Evolutionary conservation across 2,113 vertebrate species (phyloP), one percentile per base, ranked within the genome.

Genomic region (Calidris pygmaea): DNA sequence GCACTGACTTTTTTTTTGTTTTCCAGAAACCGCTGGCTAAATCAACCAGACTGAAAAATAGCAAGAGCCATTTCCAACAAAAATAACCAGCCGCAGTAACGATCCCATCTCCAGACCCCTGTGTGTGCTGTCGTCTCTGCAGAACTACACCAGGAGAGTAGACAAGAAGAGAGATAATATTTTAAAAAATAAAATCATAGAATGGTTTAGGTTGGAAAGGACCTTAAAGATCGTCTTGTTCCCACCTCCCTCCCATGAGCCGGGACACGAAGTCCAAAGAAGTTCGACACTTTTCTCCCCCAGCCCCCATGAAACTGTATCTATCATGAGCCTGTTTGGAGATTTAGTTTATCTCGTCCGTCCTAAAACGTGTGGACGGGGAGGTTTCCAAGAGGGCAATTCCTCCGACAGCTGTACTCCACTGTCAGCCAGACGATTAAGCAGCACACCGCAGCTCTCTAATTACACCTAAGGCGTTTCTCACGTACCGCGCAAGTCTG

Each of bases 111-210:
- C 27, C 15, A 35, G 26, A 12, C 30, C 50, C 11, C 27, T 37
- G 4, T 0, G 0, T 14, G 19, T 39, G 41, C 24, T 45, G 7
- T 23, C 0, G 0, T 67, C 76, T 35, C 26, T 79, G 32, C 71
- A 76, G 74, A 48, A 22, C 47, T 74, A 9, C 58, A 9, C 6
- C 10, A 37, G 60, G 41, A 66, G 8, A 0, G 0, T 7, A 34
- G 32, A 12, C 23, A 60, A 88, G 41, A 34, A 27, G 34, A 91
- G 21, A 77, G 29, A 34, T 5, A 22, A 58, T 29, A 8, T 56
- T 58, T 34, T 13, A 43, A 65, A 60, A 87, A 55, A 16, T 1
- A 65, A n/a, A 62, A 37, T 62, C 59, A 59, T 18, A 62, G 23
- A 39, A 24, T 62, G 60, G 24, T 62, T 62, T 62, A 39, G 24